phyloP scores from a whole-genome alignment of 1,140 invertebrate genomes.

The Rhizoglyphus robini region DNA sequence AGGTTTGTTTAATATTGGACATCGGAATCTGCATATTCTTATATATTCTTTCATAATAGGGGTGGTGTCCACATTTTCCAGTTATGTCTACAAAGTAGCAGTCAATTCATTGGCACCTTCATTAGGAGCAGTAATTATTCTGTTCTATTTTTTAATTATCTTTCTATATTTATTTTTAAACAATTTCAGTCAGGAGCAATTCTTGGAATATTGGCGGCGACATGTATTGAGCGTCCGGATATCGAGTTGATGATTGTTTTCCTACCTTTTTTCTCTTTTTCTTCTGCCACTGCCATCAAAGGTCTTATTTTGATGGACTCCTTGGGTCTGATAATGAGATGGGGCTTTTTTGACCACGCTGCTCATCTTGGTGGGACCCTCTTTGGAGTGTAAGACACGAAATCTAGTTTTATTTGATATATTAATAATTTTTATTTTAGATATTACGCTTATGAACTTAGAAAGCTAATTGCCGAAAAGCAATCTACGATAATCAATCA shows the following conservation, averaged over 20 bases:
- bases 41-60: slow-evolving; percentile 32
- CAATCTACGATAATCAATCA: not conserved
- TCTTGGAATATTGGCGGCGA: slow-evolving; percentile 69
- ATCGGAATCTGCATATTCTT: not conserved
- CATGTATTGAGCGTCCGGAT: slow-evolving; percentile 72
- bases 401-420: slow-evolving; percentile 11
- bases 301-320: slow-evolving; percentile 65
- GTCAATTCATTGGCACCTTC: slow-evolving; percentile 53
- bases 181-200: slow-evolving; percentile 65
- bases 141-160: slow-evolving; percentile 20
- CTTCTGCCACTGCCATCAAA: slow-evolving; percentile 67
- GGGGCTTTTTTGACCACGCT: slow-evolving; percentile 91
- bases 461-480: not conserved
- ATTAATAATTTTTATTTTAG: slow-evolving; percentile 23
- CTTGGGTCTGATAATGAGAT: slow-evolving; percentile 64
- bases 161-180: slow-evolving; percentile 9
- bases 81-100: slow-evolving; percentile 61
- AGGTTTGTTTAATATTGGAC: slow-evolving; percentile 33
- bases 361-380: slow-evolving; percentile 86
- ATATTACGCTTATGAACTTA: not conserved
- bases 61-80: slow-evolving; percentile 69
- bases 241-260: slow-evolving; percentile 74
- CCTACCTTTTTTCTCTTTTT: slow-evolving; percentile 70
- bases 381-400: slow-evolving; percentile 66
- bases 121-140: slow-evolving; percentile 68